Evolutionary conservation across 1,140 invertebrate species (phyloP).

Genomic region (Ladona fulva): DNA sequence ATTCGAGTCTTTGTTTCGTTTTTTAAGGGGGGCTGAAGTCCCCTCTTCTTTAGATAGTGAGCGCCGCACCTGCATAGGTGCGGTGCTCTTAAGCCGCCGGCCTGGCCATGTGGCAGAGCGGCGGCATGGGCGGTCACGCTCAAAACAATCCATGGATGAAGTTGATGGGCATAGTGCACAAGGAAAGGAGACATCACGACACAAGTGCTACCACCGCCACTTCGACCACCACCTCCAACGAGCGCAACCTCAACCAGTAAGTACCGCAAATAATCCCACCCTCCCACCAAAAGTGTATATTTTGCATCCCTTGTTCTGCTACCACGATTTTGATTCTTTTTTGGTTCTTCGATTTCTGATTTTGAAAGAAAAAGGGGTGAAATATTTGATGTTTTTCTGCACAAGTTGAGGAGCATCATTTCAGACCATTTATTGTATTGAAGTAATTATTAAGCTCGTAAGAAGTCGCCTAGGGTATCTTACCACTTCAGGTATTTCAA

Average conservation of each 20-base stretch:
- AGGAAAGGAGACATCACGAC: conserved; percentile 55
- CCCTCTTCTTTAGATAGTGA: neutral
- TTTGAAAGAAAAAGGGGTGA: too few species aligned
- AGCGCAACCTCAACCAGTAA: conserved; percentile 55
- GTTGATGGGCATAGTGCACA: conserved; percentile 70
- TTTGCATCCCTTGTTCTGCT: too few species aligned
- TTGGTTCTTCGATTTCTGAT: too few species aligned
- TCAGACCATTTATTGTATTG: too few species aligned
- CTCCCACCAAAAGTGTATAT: too few species aligned
- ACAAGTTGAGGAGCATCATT: too few species aligned
- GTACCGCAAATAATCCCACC: conserved; percentile 32
- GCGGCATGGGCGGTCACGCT: conserved; percentile 44
- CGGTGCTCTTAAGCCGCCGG: neutral
- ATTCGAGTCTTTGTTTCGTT: too few species aligned
- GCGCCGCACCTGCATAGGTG: neutral
- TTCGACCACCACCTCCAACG: conserved; percentile 40
- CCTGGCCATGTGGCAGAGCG: conserved; percentile 59
- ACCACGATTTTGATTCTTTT: too few species aligned
- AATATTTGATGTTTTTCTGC: too few species aligned
- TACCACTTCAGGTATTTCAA: too few species aligned
- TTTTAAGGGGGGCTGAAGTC: neutral
- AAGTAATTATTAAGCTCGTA: too few species aligned
- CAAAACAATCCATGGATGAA: conserved; percentile 73
- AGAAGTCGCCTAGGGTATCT: too few species aligned
- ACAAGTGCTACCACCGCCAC: conserved; percentile 30